Conservation (phyloP, 2,113 vertebrate genomes). For the Athene cunicularia region DNA sequence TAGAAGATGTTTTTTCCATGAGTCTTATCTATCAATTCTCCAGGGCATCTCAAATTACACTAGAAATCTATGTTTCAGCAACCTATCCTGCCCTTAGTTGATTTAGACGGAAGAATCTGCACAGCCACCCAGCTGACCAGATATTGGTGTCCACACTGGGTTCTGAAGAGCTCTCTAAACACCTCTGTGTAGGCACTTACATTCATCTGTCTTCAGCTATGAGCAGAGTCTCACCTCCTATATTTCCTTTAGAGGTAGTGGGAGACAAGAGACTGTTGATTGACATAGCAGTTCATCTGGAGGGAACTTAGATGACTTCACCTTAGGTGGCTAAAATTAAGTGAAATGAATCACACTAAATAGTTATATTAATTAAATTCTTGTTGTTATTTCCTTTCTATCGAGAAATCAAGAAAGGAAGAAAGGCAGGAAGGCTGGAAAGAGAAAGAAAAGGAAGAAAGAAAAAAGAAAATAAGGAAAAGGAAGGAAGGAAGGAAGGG, state of each 20-base stretch:
- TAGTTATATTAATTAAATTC: neutral
- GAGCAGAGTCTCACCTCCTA: neutral
- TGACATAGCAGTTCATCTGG: neutral
- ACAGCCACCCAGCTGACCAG: neutral
- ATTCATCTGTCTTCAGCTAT: neutral
- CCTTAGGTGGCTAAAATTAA: neutral
- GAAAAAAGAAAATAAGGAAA: no score
- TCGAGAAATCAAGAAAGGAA: neutral
- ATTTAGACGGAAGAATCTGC: neutral
- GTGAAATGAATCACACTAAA: neutral
- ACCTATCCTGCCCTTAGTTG: accelerated
- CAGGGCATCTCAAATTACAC: neutral
- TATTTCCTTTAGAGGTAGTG: neutral
- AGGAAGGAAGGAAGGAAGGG: accelerated
- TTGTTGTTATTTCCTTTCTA: neutral
- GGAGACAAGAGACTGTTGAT: neutral
- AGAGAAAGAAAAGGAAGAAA: accelerated
- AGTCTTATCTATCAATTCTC: neutral
- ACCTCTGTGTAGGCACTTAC: neutral
- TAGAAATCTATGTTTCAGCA: neutral
- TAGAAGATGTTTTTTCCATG: neutral
- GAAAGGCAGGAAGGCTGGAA: neutral
- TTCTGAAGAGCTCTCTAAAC: neutral
- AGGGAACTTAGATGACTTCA: neutral
- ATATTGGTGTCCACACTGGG: accelerated